Percentiles rank a stretch among this genome's conserved stretches.
phyloP scores from a whole-genome alignment of 2,888 invertebrate species.

The Archips crataeganus region DNA sequence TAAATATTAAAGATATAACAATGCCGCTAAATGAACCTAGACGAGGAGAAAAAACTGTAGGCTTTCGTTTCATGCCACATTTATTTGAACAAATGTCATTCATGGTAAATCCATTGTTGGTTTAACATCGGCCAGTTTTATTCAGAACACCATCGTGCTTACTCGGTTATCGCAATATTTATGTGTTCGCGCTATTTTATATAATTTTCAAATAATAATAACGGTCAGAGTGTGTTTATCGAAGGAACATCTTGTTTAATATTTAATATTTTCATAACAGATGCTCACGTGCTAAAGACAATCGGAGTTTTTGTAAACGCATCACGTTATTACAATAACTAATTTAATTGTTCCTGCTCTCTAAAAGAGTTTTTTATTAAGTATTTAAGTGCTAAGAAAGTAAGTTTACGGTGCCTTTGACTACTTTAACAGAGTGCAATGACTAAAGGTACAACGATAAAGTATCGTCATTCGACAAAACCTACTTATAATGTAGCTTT shows the following conservation, averaged over 20 bases:
- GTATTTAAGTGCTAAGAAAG: neutral
- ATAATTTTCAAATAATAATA: neutral
- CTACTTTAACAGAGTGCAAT: neutral
- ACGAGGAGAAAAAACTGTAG: constrained; percentile 19
- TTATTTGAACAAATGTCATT: constrained; percentile 40
- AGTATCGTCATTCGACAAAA: constrained; percentile 8
- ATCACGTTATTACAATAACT: constrained; percentile 1
- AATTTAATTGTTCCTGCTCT: neutral
- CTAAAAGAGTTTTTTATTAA: neutral
- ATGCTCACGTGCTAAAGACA: constrained; percentile 3
- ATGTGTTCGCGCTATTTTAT: neutral
- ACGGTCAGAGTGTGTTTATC: neutral
- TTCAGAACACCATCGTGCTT: constrained; percentile 17
- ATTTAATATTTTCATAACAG: neutral
- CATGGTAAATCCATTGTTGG: constrained; percentile 23
- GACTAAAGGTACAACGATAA: constrained; percentile 17
- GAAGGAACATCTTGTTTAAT: neutral
- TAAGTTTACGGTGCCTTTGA: neutral
- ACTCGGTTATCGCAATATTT: constrained; percentile 1
- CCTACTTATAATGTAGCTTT: constrained; percentile 27
- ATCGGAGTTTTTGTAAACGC: neutral
- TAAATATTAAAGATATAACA: constrained; percentile 5
- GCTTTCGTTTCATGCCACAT: constrained; percentile 18
- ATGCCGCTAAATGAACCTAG: constrained; percentile 9
- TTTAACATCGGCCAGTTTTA: constrained; percentile 26